A percentile compares a stretch with the other conserved stretches of the same genome.
phyloP scores from a whole-genome alignment of 1,140 invertebrate species.

The Hyles euphorbiae region DNA sequence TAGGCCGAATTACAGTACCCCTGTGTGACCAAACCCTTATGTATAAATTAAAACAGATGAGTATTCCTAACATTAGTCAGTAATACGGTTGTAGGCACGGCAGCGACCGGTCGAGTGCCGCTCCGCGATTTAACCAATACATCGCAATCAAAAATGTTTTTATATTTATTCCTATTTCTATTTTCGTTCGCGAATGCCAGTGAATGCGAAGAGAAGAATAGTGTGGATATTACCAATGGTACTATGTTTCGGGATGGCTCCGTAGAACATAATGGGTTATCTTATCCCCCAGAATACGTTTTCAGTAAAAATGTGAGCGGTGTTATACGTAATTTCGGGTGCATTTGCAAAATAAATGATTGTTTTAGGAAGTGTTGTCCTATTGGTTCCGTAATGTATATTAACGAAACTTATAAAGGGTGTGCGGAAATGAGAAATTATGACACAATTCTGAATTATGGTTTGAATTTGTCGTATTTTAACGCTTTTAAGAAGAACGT shows the following conservation, averaged over 20 bases:
- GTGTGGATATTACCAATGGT: constrained; percentile 38
- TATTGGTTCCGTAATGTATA: constrained; percentile 30
- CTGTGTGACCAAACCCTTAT: too few species aligned
- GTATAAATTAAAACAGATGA: too few species aligned
- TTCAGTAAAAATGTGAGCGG: constrained; percentile 38
- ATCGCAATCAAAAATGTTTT: constrained; percentile 28
- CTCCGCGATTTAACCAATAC: neutral
- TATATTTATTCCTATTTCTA: constrained; percentile 30
- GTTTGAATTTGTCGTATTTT: constrained; percentile 35
- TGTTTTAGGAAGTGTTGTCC: constrained; percentile 58
- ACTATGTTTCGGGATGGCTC: constrained; percentile 25
- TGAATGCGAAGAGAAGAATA: constrained; percentile 38
- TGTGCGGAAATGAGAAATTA: constrained; percentile 26
- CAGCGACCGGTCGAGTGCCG: neutral
- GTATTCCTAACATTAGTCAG: too few species aligned
- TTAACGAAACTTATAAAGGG: constrained; percentile 3
- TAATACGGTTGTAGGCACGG: too few species aligned
- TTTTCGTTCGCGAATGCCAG: constrained; percentile 25
- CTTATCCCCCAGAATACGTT: constrained; percentile 38
- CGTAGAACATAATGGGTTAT: constrained; percentile 31
- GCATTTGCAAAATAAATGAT: constrained; percentile 41
- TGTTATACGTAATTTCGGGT: constrained; percentile 38
- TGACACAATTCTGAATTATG: constrained; percentile 29
- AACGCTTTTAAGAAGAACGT: constrained; percentile 24
- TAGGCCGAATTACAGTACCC: too few species aligned